Percentiles rank a stretch among this genome's conserved stretches.
These are phyloP conservation scores for Cheilosia scutellata DNA, from an alignment of 2,888 invertebrate species.

Conservation along the genomic window DNA sequence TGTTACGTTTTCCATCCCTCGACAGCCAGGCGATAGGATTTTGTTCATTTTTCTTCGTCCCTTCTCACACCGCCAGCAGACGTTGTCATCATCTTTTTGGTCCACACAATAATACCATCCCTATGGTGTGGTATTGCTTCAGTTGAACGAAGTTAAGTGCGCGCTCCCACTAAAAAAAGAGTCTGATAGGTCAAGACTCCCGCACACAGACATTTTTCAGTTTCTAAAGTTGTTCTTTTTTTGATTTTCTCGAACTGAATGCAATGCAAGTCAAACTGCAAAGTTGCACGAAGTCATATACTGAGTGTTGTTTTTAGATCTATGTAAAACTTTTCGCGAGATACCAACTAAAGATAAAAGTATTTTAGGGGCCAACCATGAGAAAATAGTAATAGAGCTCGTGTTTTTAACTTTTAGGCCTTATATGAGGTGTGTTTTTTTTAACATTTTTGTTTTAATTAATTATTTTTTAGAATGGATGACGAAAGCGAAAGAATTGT, in stretches of 20 bases:
- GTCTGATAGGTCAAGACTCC: slow-evolving; percentile 68
- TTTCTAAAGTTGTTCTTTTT: slow-evolving; percentile 47
- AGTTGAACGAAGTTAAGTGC: slow-evolving; percentile 60
- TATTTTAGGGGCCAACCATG: slow-evolving; percentile 10
- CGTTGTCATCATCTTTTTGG: slow-evolving; percentile 24
- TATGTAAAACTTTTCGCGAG: slow-evolving; percentile 36
- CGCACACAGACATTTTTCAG: slow-evolving; percentile 35
- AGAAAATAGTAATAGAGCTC: not conserved
- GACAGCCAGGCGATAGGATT: not conserved
- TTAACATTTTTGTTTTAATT: too few species aligned
- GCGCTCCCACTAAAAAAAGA: slow-evolving; percentile 55
- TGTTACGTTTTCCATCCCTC: slow-evolving; percentile 34
- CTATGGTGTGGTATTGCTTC: slow-evolving; percentile 10
- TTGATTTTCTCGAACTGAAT: not conserved
- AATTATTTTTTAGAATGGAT: too few species aligned
- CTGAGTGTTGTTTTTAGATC: slow-evolving; percentile 34
- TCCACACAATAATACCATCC: slow-evolving; percentile 35
- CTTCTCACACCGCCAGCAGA: slow-evolving; percentile 13
- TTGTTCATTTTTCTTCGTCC: not conserved
- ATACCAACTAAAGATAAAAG: slow-evolving; percentile 1
- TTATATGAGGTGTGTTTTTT: too few species aligned
- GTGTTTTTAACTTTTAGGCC: too few species aligned
- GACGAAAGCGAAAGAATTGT: too few species aligned
- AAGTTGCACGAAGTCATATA: slow-evolving; percentile 42
- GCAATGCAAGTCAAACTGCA: slow-evolving; percentile 55